These are phyloP conservation scores for Calosoma granatense DNA, from an alignment of 1,140 invertebrate genomes.

Conservation along the genomic window DNA sequence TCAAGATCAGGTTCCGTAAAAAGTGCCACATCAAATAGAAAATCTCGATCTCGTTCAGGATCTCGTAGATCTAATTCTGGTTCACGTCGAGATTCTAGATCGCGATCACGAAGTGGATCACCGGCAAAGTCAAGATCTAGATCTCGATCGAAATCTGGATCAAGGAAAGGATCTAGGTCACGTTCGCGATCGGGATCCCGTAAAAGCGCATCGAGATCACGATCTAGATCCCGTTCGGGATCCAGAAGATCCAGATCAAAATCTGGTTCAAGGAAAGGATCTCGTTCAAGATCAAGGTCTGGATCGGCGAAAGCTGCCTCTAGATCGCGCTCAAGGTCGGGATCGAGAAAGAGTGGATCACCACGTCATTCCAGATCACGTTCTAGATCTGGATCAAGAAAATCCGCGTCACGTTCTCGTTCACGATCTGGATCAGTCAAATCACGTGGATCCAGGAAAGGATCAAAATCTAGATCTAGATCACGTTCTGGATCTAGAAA, in stretches of 20 bases:
- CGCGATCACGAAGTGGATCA: constrained; percentile 12
- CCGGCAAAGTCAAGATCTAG: constrained; percentile 14
- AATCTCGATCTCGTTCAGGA: constrained; percentile 19
- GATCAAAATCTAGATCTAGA: constrained; percentile 21
- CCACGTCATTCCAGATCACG: constrained; percentile 15
- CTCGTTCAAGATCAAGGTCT: constrained; percentile 26
- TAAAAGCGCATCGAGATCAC: constrained; percentile 25
- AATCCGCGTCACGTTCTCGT: constrained; percentile 19
- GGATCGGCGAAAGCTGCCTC: constrained; percentile 19
- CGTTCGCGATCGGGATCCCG: constrained; percentile 31
- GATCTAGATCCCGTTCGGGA: constrained; percentile 28
- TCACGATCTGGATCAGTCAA: constrained; percentile 19
- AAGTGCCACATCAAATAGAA: constrained; percentile 19
- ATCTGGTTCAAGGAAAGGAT: constrained; percentile 23
- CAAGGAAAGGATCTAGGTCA: constrained; percentile 32
- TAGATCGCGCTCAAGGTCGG: constrained; percentile 24
- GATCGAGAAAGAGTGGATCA: constrained; percentile 19
- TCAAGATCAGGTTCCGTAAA: constrained; percentile 23
- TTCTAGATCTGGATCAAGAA: constrained; percentile 24
- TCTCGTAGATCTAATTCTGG: constrained; percentile 27
- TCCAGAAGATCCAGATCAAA: constrained; percentile 23
- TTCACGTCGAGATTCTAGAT: constrained; percentile 28
- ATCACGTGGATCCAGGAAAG: constrained; percentile 9
- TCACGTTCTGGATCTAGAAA: constrained; percentile 19
- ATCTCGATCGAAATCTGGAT: constrained; percentile 17